Base-by-base conservation (phyloP, 2,797 vertebrate genomes). In the Ara ararauna region DNA sequence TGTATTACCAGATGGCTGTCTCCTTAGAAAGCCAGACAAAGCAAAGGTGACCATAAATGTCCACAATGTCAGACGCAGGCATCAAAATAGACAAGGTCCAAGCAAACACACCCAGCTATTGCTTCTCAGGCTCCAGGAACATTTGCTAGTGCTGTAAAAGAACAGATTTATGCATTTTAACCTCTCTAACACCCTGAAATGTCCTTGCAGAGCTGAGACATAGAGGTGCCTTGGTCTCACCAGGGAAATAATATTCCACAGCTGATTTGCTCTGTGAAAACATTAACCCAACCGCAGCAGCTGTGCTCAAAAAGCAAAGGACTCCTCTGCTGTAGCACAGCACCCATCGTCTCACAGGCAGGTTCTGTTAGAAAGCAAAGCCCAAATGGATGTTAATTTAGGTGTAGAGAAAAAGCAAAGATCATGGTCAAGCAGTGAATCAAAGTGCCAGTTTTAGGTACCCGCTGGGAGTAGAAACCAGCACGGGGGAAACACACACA, bases 231-330 rank as follows among this genome's bases (percentile, higher is more conserved):
- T 89, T 80, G 50, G 76, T 92, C 67, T 93, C 90, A 92, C 72
- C 1, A 19, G 76, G 65, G 73, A 90, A 93, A 88, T 84, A 47
- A 91, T 76, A 93, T 88, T 66, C 73, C 51, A n/a, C 27, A 74
- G 68, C 36, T 62, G 40, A 75, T 90, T 61, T 90, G 70, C 50
- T 32, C 66, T 72, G 50, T 61, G 72, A 71, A 93, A 91, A 84
- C 29, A 24, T n/a, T 45, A 91, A 82, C 64, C 50, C 44, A 90
- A 60, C 22, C 62, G 62, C 51, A 89, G 53, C 53, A 75, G 79
- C 65, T 76, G 58, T 10, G 60, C 51, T 58, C 34, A 38, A 34
- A 91, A 60, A 80, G 18, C 61, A 74, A 70, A 89, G 32, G 53
- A 45, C 18, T 90, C 62, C 32, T 54, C 78, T 42, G 27, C 8